phyloP scores from a whole-genome alignment of 2,888 invertebrate species.

The Stenodema calcarata region DNA sequence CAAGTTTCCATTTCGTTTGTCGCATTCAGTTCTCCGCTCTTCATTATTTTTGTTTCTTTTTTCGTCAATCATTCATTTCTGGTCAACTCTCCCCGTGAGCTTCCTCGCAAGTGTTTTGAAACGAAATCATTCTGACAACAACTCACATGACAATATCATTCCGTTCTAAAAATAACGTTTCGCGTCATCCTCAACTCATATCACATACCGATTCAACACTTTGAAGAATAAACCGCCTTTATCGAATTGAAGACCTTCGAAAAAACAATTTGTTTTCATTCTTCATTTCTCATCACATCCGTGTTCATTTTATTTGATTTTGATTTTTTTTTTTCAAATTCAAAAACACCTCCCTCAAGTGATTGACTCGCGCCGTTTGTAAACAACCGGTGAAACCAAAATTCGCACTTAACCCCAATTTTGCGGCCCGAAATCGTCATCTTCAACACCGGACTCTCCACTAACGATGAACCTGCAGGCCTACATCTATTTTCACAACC shows the following conservation, averaged over 20 bases:
- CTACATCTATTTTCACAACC: constrained; percentile 35
- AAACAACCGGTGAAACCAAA: neutral
- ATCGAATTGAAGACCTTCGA: neutral
- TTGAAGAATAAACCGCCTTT: neutral
- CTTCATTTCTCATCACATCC: too few species aligned
- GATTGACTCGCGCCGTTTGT: neutral
- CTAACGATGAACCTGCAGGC: constrained; percentile 31
- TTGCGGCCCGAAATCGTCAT: neutral
- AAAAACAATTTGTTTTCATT: too few species aligned
- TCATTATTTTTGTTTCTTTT: neutral
- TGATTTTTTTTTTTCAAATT: too few species aligned
- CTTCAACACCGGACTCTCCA: neutral
- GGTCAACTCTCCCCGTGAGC: neutral
- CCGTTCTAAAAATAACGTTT: too few species aligned
- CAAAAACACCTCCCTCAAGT: too few species aligned
- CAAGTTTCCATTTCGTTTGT: neutral
- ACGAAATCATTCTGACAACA: neutral
- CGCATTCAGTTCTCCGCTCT: neutral
- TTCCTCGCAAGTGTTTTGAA: neutral
- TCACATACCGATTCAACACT: neutral
- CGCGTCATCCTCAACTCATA: neutral
- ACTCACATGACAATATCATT: neutral
- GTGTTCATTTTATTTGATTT: too few species aligned
- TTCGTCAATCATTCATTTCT: neutral
- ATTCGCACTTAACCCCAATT: neutral